Conservation (phyloP, 2,888 invertebrate genomes). For the Corythucha ciliata region DNA sequence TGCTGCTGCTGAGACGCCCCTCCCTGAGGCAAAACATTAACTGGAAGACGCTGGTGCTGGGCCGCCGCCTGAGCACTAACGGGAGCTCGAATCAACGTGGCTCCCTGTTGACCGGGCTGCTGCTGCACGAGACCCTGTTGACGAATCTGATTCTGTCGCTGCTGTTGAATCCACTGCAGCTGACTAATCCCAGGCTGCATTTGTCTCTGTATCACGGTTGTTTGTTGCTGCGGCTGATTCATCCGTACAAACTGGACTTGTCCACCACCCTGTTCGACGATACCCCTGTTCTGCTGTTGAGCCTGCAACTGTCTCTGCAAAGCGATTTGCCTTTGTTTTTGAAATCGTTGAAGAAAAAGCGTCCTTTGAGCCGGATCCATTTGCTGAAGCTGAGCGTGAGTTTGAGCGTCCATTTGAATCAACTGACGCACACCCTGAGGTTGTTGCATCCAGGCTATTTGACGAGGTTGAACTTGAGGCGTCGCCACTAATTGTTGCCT, state of each 20-base stretch:
- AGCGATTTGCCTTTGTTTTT: conserved; percentile 33
- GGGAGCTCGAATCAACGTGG: conserved; percentile 24
- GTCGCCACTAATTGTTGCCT: conserved; percentile 37
- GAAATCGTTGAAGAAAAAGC: conserved; percentile 37
- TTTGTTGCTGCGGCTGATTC: conserved; percentile 45
- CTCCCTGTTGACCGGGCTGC: conserved; percentile 21
- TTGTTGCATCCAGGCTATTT: conserved; percentile 35
- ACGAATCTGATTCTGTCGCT: conserved; percentile 45
- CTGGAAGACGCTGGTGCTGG: conserved; percentile 30
- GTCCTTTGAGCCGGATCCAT: conserved; percentile 38
- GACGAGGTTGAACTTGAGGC: conserved; percentile 39
- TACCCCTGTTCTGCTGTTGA: conserved; percentile 33
- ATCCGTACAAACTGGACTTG: conserved; percentile 38
- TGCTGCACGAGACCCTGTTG: conserved; percentile 45
- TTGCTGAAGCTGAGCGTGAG: conserved; percentile 52
- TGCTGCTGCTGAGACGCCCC: conserved; percentile 36
- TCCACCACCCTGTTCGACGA: conserved; percentile 42
- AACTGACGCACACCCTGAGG: conserved; percentile 50
- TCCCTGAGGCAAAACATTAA: conserved; percentile 29
- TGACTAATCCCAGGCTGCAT: conserved; percentile 38
- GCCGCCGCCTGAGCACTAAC: conserved; percentile 24
- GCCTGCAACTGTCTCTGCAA: conserved; percentile 41
- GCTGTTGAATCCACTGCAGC: conserved; percentile 47
- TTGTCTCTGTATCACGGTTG: conserved; percentile 57
- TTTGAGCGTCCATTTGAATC: conserved; percentile 73